Percentiles rank a stretch among this genome's conserved stretches.
phyloP scores from a whole-genome alignment of 2,797 vertebrate species.

The Pelobates cultripes region DNA sequence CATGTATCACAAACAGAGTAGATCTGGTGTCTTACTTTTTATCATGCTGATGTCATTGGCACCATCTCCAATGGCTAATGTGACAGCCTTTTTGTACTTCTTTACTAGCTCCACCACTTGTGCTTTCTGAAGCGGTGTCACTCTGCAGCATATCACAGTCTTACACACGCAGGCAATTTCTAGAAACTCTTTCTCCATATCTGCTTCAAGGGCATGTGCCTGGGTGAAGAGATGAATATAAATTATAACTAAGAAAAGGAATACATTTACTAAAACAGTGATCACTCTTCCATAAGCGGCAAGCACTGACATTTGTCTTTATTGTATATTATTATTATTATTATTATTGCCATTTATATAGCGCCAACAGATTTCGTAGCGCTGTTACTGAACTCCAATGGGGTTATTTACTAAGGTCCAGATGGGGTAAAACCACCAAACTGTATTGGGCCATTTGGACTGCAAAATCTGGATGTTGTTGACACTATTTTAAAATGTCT shows the following conservation, averaged over 20 bases:
- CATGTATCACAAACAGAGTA: no score
- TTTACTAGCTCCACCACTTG: slow-evolving; percentile 84
- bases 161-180: slow-evolving; percentile 81
- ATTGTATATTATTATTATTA: no score
- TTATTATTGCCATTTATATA: no score
- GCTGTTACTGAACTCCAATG: no score
- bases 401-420: no score
- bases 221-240: slow-evolving; percentile 48
- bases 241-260: no score
- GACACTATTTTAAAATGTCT: no score
- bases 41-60: slow-evolving; percentile 88
- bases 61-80: slow-evolving; percentile 79
- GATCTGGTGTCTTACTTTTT: slow-evolving; percentile 73
- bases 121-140: slow-evolving; percentile 84
- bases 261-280: background rate
- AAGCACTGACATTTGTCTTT: no score
- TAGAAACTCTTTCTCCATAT: slow-evolving; percentile 76
- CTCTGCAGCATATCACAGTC: slow-evolving; percentile 82
- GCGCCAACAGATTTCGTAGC: no score
- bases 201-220: slow-evolving; percentile 76
- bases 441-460: no score
- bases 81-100: slow-evolving; percentile 75
- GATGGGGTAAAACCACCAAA: no score
- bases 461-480: no score
- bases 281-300: background rate